A percentile compares a stretch with the other conserved stretches of the same genome.
phyloP scores from a whole-genome alignment of 1,140 invertebrate species.

The Notospermus geniculatus region DNA sequence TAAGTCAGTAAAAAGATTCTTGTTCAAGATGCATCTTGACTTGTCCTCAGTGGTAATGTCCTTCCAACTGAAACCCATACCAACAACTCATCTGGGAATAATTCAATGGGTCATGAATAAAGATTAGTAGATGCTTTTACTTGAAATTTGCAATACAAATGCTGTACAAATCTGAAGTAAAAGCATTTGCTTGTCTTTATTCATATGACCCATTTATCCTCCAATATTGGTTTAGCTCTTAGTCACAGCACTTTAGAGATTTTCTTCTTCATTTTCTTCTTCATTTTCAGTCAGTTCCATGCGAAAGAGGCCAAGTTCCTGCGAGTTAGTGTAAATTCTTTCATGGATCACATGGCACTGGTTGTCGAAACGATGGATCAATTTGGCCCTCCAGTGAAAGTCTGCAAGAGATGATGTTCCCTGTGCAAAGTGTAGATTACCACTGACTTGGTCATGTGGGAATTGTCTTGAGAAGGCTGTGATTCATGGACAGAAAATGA shows the following conservation, averaged over 20 bases:
- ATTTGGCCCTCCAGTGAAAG: slow-evolving; percentile 58
- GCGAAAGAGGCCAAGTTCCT: slow-evolving; percentile 65
- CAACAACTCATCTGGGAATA: neutral
- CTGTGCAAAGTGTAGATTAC: too few relatives aligned
- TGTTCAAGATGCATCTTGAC: neutral
- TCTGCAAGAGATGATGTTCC: too few relatives aligned
- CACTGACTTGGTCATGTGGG: too few relatives aligned
- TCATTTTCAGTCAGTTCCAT: slow-evolving; percentile 55
- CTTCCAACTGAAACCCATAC: neutral
- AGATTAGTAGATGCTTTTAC: too few relatives aligned
- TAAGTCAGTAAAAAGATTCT: slow-evolving; percentile 51
- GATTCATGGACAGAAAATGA: too few relatives aligned
- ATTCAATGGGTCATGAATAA: too few relatives aligned
- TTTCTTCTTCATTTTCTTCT: slow-evolving; percentile 44
- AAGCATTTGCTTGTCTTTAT: too few relatives aligned
- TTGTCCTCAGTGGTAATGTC: neutral
- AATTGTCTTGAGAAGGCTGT: too few relatives aligned
- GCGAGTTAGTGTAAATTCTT: slow-evolving; percentile 68
- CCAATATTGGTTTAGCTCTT: too few relatives aligned
- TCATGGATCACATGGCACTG: slow-evolving; percentile 70
- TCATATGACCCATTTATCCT: too few relatives aligned
- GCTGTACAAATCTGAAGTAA: too few relatives aligned
- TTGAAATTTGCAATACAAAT: too few relatives aligned
- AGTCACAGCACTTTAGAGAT: slow-evolving; percentile 9
- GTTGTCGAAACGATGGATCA: slow-evolving; percentile 68